Evolutionary conservation across 2,113 vertebrate species (phyloP).

Genomic region (Oreochromis niloticus): DNA sequence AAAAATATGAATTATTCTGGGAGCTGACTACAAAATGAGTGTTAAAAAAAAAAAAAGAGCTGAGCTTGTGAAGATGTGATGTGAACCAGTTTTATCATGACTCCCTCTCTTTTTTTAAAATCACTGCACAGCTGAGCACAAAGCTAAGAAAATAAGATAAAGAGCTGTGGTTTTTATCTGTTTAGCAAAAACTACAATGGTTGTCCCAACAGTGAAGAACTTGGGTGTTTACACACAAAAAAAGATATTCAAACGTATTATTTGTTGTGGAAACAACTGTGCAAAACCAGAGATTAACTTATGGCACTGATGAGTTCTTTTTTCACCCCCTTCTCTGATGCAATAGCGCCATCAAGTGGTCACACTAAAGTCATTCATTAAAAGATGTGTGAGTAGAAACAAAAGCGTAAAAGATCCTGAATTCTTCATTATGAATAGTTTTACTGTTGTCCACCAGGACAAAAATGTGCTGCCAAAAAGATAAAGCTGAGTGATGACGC

Average conservation of each 20-base stretch:
- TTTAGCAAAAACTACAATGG: neutral
- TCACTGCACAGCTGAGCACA: neutral
- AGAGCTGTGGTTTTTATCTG: neutral
- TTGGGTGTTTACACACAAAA: neutral
- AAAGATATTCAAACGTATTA: neutral
- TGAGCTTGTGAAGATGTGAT: neutral
- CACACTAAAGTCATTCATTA: neutral
- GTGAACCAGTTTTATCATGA: slow-evolving; percentile 7
- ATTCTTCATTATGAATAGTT: neutral
- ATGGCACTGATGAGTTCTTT: neutral
- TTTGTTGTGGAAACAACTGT: neutral
- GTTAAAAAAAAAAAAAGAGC: neutral
- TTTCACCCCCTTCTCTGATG: neutral
- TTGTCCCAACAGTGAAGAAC: neutral
- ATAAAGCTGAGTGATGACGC: neutral
- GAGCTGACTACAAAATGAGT: neutral
- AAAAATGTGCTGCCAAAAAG: neutral
- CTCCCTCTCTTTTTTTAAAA: neutral
- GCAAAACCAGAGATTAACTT: neutral
- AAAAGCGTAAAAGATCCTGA: fast-evolving
- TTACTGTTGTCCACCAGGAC: neutral
- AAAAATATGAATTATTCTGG: neutral
- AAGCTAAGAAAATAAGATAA: neutral
- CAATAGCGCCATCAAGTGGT: slow-evolving; percentile 21
- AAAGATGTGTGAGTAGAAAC: neutral